A percentile compares a stretch with the other conserved stretches of the same genome.
Conservation (phyloP, 2,888 invertebrate genomes). For the Ennomos quercinarius region DNA sequence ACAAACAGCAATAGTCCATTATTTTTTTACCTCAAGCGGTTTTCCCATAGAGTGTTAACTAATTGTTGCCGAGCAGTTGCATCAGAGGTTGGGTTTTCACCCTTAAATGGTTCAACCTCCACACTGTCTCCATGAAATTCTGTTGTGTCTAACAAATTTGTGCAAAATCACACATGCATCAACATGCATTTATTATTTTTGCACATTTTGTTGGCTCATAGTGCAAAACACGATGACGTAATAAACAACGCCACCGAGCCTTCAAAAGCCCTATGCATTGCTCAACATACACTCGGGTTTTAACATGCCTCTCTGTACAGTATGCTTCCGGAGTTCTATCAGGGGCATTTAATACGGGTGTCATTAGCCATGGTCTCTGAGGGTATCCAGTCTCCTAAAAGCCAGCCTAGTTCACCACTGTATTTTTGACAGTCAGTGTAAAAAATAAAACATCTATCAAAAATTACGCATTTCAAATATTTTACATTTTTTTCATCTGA, state of each 20-base stretch:
- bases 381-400: constrained; percentile 1
- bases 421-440: no score
- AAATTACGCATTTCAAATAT: no score
- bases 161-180: neutral
- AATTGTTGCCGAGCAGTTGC: no score
- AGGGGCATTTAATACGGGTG: neutral
- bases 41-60: no score
- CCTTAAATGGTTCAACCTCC: no score
- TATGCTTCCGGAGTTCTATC: neutral
- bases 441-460: no score
- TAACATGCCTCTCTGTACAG: neutral
- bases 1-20: no score
- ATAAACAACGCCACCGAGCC: constrained; percentile 2
- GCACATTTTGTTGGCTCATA: constrained; percentile 13
- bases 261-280: constrained; percentile 1
- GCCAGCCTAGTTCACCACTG: no score
- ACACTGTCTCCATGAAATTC: no score
- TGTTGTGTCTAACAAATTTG: neutral
- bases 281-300: neutral
- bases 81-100: no score
- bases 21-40: no score
- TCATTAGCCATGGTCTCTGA: neutral
- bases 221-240: constrained; percentile 20
- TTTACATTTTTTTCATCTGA: no score
- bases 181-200: constrained; percentile 1